Percentiles rank a stretch among this genome's conserved stretches.
phyloP scores from a whole-genome alignment of 1,140 invertebrate species.

The Ylistrum balloti region DNA sequence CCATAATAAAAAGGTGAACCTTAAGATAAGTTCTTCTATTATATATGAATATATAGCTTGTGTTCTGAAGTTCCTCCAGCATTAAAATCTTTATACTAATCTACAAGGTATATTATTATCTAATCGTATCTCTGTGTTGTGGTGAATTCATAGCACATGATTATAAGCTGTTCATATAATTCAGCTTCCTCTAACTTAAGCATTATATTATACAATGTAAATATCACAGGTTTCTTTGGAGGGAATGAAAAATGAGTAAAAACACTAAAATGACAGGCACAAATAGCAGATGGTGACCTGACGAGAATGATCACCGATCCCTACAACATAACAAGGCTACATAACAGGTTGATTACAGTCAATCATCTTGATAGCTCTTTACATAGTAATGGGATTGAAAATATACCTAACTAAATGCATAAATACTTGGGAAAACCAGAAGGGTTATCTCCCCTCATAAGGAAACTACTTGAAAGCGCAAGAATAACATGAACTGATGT shows the following conservation, averaged over 20 bases:
- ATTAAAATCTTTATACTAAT: background rate
- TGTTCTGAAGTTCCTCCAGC: background rate
- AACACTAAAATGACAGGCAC: background rate
- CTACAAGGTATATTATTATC: background rate
- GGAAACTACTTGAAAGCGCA: background rate
- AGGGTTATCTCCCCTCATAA: background rate
- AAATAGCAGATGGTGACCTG: background rate
- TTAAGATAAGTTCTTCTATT: too few species aligned
- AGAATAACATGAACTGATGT: background rate
- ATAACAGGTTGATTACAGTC: background rate
- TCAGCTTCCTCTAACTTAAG: background rate
- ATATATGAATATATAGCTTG: background rate
- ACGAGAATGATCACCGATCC: background rate
- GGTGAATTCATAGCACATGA: background rate
- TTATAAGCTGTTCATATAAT: background rate
- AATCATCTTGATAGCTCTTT: background rate
- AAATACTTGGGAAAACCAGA: background rate
- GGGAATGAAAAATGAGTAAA: background rate
- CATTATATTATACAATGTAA: background rate
- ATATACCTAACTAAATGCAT: background rate
- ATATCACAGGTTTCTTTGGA: slow-evolving; percentile 34
- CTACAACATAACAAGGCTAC: background rate
- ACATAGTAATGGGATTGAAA: background rate
- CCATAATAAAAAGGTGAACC: background rate
- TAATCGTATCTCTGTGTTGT: background rate